Evolutionary conservation across 2,888 invertebrate genomes (phyloP), one percentile per base, ranked within the genome.

Genomic region (Calameuta idolon): DNA sequence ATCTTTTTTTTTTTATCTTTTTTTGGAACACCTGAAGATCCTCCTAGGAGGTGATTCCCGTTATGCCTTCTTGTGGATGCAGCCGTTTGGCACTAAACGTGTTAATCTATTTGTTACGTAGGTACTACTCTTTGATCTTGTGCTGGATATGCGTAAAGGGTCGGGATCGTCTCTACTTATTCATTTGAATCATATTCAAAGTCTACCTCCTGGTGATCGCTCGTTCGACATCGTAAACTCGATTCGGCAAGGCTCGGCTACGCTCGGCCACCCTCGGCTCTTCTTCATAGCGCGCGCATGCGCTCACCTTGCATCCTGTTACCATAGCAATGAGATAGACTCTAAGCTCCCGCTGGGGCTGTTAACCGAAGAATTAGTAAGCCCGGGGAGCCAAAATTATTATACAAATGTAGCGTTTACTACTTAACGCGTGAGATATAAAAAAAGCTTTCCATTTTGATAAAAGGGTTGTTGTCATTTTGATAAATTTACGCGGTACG

Each of bases 311-410:
- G 23, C 55, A 9, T 23, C 23, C 55, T 55, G 55, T 55, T 55
- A 23, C 55, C 55, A 55, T 55, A 55, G 55, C 55, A 55, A 55
- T 55, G 55, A 55, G 55, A 55, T 55, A 55, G 23, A 55, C 55
- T 55, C 55, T 55, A 23, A 55, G 55, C 55, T 55, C 55, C 55
- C 55, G 55, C 78, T 80, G 81, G 83, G 80, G 82, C 85, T 83
- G 86, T 86, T 86, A 86, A 84, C 79, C 81, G 82, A 82, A 83
- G 83, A 86, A 86, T 86, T 85, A 86, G 86, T 81, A 79, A 76
- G 82, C 79, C 81, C 81, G 79, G 77, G 82, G 83, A 84, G 82
- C 82, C 82, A 79, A 83, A 86, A 85, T 87, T 86, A 87, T 87
- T 86, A 82, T 85, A 80, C 83, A 79, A 81, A 83, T 82, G 82